A percentile compares a stretch with the other conserved stretches of the same genome.
These are phyloP conservation scores for Larimichthys crocea DNA, from an alignment of 2,113 vertebrate species.

Conservation along the genomic window DNA sequence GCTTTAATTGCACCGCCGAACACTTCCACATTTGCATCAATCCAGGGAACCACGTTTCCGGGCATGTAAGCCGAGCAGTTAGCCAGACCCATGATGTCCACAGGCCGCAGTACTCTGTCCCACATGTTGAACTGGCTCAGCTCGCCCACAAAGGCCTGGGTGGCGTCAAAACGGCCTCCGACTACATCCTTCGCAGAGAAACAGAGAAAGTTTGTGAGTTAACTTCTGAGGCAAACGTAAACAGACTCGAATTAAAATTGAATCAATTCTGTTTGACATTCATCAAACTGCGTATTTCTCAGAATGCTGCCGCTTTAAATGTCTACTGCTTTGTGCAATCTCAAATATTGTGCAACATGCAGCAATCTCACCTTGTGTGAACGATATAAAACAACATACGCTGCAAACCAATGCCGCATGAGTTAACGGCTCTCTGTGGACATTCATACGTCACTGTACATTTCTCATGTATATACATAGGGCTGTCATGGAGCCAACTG, in stretches of 20 bases:
- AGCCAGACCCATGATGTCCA: constrained; percentile 94
- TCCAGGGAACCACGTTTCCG: constrained; percentile 97
- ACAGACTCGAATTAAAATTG: constrained; percentile 39
- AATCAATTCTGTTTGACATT: constrained; percentile 64
- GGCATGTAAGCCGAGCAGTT: constrained; percentile 98
- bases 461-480: constrained; percentile 21
- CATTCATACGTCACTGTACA: constrained; percentile 15
- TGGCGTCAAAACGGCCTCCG: constrained; percentile 96
- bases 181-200: constrained; percentile 89
- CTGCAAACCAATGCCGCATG: constrained; percentile 22
- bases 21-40: constrained; percentile 94
- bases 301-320: constrained; percentile 35
- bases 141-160: constrained; percentile 98
- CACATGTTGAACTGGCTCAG: constrained; percentile 99
- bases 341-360: constrained; percentile 40
- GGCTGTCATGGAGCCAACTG: constrained; percentile 43
- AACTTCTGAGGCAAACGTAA: constrained; percentile 22
- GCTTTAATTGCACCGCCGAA: constrained; percentile 95
- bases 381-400: constrained; percentile 15
- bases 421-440: constrained; percentile 35
- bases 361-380: constrained; percentile 51
- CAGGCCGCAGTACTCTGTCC: constrained; percentile 93
- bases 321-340: neutral
- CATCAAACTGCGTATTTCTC: constrained; percentile 35
- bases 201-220: constrained; percentile 16